These are phyloP conservation scores for Cheirogaleus medius DNA, from an alignment of 2,113 vertebrate genomes.

Conservation along the genomic window DNA sequence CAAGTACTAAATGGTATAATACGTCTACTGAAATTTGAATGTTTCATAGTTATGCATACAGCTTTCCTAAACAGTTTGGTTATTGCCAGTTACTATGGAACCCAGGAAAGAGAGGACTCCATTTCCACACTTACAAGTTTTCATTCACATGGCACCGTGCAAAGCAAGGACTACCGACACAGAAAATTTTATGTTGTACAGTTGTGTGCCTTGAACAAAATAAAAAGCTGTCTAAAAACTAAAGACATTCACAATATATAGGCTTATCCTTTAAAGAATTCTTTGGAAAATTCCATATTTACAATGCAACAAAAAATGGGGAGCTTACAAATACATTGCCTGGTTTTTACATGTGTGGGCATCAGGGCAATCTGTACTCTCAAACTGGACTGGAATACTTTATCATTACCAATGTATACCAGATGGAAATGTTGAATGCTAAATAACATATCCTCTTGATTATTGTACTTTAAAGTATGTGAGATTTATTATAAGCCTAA, in stretches of 20 bases:
- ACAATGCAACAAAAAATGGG: not conserved
- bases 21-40: not conserved
- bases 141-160: not conserved
- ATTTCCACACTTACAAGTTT: not conserved
- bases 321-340: too few species aligned
- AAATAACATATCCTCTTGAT: conserved; percentile 25
- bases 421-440: conserved; percentile 12
- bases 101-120: not conserved
- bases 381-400: not conserved
- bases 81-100: not conserved
- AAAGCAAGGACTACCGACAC: not conserved
- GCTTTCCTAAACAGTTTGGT: not conserved
- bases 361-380: not conserved
- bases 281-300: not conserved
- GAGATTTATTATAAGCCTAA: conserved; percentile 47
- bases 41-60: not conserved
- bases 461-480: conserved; percentile 41
- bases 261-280: not conserved
- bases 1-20: not conserved
- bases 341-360: not conserved
- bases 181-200: not conserved
- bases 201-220: not conserved
- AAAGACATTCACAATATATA: not conserved
- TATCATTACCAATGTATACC: not conserved
- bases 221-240: not conserved